Percentiles rank a stretch among this genome's conserved stretches.
Conservation (phyloP, 2,113 vertebrate genomes). For the Microcebus lehilahytsara region DNA sequence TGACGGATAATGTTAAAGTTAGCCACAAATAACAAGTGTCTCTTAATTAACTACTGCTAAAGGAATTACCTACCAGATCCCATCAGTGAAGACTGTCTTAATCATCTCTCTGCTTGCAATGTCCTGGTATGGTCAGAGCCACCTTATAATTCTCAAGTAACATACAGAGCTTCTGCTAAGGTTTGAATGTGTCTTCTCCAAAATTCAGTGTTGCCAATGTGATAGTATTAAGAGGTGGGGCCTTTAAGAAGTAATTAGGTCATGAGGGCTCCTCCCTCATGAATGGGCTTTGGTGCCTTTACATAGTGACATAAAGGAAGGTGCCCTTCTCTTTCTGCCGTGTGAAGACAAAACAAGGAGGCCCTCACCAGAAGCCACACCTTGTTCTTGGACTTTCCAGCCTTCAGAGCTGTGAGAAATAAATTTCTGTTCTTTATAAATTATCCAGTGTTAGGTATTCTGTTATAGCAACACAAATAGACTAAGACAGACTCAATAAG, state of each 20-base stretch:
- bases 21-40: constrained; percentile 47
- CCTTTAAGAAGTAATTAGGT: neutral
- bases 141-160: neutral
- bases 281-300: neutral
- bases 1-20: constrained; percentile 47
- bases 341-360: neutral
- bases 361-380: neutral
- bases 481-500: neutral
- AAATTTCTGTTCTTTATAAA: neutral
- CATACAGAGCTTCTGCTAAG: neutral
- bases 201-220: neutral
- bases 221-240: neutral
- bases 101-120: neutral
- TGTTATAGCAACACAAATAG: neutral
- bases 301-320: neutral
- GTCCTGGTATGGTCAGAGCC: neutral
- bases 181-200: neutral
- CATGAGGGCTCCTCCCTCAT: neutral
- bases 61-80: neutral
- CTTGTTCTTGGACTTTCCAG: neutral
- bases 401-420: neutral
- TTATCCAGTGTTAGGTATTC: neutral
- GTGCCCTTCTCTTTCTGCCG: neutral
- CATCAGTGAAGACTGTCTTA: neutral
- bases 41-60: constrained; percentile 42